Percentiles rank a stretch among this genome's conserved stretches.
phyloP scores from a whole-genome alignment of 2,113 vertebrate species.

The Macroglossus sobrinus region DNA sequence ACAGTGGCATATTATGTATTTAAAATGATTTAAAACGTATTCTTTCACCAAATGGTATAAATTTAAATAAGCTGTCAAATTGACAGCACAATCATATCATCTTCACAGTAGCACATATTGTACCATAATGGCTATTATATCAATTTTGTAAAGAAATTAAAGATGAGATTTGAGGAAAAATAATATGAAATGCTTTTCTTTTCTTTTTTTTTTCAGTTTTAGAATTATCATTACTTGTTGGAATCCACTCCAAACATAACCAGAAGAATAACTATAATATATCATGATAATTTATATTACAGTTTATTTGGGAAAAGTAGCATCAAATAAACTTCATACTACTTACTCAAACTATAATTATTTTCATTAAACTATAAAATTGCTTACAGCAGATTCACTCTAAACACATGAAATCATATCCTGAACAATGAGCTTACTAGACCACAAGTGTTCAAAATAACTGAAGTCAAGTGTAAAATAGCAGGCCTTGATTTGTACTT shows the following conservation, averaged over 20 bases:
- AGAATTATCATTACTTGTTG: conserved; percentile 77
- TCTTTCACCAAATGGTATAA: conserved; percentile 81
- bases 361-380: conserved; percentile 87
- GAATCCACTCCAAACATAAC: conserved; percentile 78
- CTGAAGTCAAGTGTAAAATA: conserved; percentile 85
- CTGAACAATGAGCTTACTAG: conserved; percentile 78
- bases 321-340: conserved; percentile 83
- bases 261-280: conserved; percentile 78
- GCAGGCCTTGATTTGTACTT: conserved; percentile 81
- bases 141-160: conserved; percentile 77
- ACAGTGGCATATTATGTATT: conserved; percentile 79
- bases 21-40: conserved; percentile 76
- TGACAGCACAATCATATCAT: conserved; percentile 81
- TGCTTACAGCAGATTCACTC: conserved; percentile 82
- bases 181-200: conserved; percentile 70
- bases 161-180: conserved; percentile 79
- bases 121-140: conserved; percentile 75
- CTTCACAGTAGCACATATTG: conserved; percentile 76
- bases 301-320: conserved; percentile 80
- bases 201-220: conserved; percentile 65
- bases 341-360: conserved; percentile 85
- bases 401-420: conserved; percentile 77
- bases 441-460: conserved; percentile 80
- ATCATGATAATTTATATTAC: conserved; percentile 85
- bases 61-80: conserved; percentile 84